phyloP scores from a whole-genome alignment of 2,113 vertebrate species.

The Notothenia rossii region DNA sequence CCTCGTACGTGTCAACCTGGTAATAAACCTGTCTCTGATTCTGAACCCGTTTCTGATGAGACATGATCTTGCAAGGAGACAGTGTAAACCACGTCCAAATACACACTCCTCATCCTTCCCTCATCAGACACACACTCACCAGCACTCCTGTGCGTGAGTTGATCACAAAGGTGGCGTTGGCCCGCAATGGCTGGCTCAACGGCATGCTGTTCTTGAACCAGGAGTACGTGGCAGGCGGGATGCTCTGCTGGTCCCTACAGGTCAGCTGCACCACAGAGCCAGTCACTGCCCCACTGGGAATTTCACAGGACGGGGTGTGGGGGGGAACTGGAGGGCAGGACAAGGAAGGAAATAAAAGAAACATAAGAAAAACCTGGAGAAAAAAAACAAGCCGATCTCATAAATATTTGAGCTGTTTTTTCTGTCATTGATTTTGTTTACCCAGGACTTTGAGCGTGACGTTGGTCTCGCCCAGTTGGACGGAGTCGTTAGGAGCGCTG shows the following conservation, averaged over 20 bases:
- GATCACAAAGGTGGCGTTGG: slow-evolving; percentile 86
- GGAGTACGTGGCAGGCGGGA: slow-evolving; percentile 88
- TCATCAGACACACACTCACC: slow-evolving; percentile 79
- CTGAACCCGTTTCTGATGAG: background rate
- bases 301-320: slow-evolving; percentile 85
- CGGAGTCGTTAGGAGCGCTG: slow-evolving; percentile 84
- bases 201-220: slow-evolving; percentile 89
- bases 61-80: background rate
- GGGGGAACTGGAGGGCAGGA: slow-evolving; percentile 85
- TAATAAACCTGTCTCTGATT: too few species aligned
- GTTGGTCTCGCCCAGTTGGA: slow-evolving; percentile 88
- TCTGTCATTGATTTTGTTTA: slow-evolving; percentile 51
- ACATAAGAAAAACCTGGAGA: background rate
- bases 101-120: too few species aligned
- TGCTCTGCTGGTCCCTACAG: slow-evolving; percentile 89
- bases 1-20: too few species aligned
- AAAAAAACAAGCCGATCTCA: background rate
- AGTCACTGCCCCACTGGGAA: slow-evolving; percentile 88
- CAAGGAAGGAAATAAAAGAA: background rate
- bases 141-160: slow-evolving; percentile 87
- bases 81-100: background rate
- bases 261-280: slow-evolving; percentile 88
- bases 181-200: slow-evolving; percentile 66
- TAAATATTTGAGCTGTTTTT: too few species aligned
- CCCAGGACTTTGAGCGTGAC: slow-evolving; percentile 91